Base-by-base conservation (phyloP, 2,888 invertebrate genomes). In the Acrobasis repandana region DNA sequence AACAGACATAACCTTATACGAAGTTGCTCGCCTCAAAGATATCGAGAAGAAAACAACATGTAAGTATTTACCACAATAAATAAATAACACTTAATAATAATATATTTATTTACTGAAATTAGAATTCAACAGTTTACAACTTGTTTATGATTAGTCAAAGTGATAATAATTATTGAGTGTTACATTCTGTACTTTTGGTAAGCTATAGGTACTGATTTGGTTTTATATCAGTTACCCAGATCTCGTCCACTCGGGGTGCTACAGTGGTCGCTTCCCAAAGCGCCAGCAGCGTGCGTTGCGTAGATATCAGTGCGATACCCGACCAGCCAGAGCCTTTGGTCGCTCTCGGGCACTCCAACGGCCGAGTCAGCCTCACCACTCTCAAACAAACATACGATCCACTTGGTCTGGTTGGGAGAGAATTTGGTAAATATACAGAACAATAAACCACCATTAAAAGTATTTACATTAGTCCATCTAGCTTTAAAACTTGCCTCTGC, bases 331-430 rank as follows among this genome's bases (percentile, higher is more conserved):
- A 97, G 73, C 94, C 97, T 48, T 90, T 98, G 51, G 86, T 98
- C 47, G 98, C 98, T 0, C 94, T 98, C 9, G 98, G 98, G 0
- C 95, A 97, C 77, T 95, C 96, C 0, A 98, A 96, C 90, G 98
- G 98, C n/a, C 95, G 96, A 88, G 95, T 98, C 47, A 93, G 95
- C 0, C 92, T 98, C 8, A 95, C 96, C 34, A 95, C 96, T 10
- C 95, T 97, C 74, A 95, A 95, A 49, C 95, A 96, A 56, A 93
- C 93, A 0, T 93, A 94, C 80, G 96, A 96, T 77, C 93, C 94
- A 1, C 83, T 94, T 50, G 94, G 95, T 15, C 86, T 96, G 11
- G 93, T 95, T 46, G 96, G 96, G 61, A 95, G 95, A 80, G 97
- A 97, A 85, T 94, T 97, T 80, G 93, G 97, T 96, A 76, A 76